Conservation (phyloP, 2,888 invertebrate genomes). For the Drosophila acutilabella region DNA sequence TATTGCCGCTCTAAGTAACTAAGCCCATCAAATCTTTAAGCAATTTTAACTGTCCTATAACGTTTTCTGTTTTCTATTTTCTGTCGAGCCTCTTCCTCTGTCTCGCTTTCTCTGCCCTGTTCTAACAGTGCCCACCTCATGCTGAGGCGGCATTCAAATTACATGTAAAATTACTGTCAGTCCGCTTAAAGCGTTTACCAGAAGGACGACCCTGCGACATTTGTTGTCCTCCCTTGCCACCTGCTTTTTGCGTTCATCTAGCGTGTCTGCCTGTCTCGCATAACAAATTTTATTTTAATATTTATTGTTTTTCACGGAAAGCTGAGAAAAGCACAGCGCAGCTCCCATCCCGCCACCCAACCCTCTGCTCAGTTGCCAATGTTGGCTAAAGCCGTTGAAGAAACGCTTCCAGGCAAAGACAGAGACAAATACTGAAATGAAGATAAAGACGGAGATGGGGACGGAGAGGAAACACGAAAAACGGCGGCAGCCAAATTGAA, state of each 20-base stretch:
- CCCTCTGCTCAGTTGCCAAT: background rate
- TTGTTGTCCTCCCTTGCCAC: constrained; percentile 32
- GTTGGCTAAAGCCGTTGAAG: constrained; percentile 18
- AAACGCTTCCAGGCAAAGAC: constrained; percentile 40
- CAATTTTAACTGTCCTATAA: constrained; percentile 24
- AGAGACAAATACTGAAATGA: constrained; percentile 41
- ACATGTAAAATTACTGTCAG: constrained; percentile 74
- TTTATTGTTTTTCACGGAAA: constrained; percentile 76
- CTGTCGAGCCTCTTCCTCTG: background rate
- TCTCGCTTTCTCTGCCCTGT: background rate
- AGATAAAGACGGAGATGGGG: constrained; percentile 37
- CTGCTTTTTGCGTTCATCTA: constrained; percentile 30
- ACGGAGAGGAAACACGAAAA: constrained; percentile 28
- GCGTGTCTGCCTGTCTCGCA: constrained; percentile 62
- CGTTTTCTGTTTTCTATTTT: background rate
- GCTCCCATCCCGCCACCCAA: constrained; percentile 1
- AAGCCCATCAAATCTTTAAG: constrained; percentile 38
- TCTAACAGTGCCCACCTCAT: constrained; percentile 1
- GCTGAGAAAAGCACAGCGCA: constrained; percentile 66
- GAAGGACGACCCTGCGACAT: constrained; percentile 47
- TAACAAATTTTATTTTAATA: constrained; percentile 78
- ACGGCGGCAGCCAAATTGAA: constrained; percentile 68
- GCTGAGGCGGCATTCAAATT: constrained; percentile 64
- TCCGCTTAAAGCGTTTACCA: constrained; percentile 67
- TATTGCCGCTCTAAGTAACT: constrained; percentile 14